Percentiles rank a stretch among this genome's conserved stretches.
Conservation (phyloP, 1,140 invertebrate genomes). For the Leptinotarsa undecemlineata region DNA sequence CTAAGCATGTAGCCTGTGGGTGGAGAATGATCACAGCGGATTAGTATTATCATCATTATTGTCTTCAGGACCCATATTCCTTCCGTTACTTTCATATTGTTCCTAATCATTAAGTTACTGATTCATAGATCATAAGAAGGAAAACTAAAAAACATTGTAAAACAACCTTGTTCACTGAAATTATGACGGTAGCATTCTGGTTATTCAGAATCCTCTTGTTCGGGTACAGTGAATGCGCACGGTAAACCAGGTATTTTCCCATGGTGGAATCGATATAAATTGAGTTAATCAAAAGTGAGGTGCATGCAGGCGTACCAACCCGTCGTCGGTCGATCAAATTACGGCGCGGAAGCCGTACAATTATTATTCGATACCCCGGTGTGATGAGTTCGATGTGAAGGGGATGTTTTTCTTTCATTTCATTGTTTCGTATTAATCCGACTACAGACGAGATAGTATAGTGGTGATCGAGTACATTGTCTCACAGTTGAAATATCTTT, state of each 20-base stretch:
- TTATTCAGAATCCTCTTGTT: neutral
- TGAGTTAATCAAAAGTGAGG: constrained; percentile 37
- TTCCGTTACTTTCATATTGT: no score
- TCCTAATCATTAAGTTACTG: no score
- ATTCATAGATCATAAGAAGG: no score
- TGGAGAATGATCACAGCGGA: no score
- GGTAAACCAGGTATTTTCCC: constrained; percentile 9
- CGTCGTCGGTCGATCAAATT: constrained; percentile 28
- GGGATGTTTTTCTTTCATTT: constrained; percentile 24
- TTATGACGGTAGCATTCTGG: neutral
- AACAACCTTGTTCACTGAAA: neutral
- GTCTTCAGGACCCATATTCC: no score
- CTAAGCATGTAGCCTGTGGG: no score
- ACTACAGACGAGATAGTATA: neutral
- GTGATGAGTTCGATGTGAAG: constrained; percentile 18
- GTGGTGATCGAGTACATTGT: no score
- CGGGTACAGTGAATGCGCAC: neutral
- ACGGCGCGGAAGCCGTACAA: constrained; percentile 31
- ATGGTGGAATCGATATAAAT: constrained; percentile 33
- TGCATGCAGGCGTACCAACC: constrained; percentile 22
- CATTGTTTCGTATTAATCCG: constrained; percentile 21
- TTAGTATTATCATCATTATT: no score
- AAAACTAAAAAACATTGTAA: no score
- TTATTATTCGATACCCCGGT: constrained; percentile 23
- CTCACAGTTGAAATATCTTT: no score